Conservation (phyloP, 2,888 invertebrate genomes). For the Uropetala carovei region DNA sequence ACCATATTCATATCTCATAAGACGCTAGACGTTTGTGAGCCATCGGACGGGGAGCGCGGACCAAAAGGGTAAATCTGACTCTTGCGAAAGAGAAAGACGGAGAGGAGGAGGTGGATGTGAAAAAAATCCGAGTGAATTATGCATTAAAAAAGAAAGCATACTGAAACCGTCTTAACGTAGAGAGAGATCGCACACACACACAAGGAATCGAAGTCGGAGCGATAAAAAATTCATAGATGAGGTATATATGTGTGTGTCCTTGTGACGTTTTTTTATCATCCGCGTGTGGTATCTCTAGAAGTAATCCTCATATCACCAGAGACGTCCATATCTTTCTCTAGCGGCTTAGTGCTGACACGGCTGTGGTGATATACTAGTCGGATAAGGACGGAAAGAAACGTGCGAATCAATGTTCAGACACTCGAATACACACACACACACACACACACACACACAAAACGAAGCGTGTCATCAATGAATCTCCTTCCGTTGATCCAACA, state of each 20-base stretch:
- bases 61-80: background rate
- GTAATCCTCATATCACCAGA: too few species aligned
- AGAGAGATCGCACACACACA: background rate
- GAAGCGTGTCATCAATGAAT: too few species aligned
- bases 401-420: too few species aligned
- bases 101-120: background rate
- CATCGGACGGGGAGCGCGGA: background rate
- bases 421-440: too few species aligned
- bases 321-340: too few species aligned
- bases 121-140: background rate
- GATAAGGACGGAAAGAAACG: too few species aligned
- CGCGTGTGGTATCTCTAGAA: too few species aligned
- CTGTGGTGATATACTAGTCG: too few species aligned
- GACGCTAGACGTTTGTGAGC: background rate
- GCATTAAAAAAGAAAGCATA: background rate
- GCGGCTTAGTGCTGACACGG: too few species aligned
- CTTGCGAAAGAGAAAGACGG: background rate
- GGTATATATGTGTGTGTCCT: background rate
- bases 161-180: background rate
- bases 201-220: conserved; percentile 20
- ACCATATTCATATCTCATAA: background rate
- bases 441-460: too few species aligned
- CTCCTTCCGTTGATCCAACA: too few species aligned
- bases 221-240: conserved; percentile 18
- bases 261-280: too few species aligned